Evolutionary conservation across 1,140 invertebrate genomes (phyloP).

Genomic region (Scaptodrosophila lebanonensis): DNA sequence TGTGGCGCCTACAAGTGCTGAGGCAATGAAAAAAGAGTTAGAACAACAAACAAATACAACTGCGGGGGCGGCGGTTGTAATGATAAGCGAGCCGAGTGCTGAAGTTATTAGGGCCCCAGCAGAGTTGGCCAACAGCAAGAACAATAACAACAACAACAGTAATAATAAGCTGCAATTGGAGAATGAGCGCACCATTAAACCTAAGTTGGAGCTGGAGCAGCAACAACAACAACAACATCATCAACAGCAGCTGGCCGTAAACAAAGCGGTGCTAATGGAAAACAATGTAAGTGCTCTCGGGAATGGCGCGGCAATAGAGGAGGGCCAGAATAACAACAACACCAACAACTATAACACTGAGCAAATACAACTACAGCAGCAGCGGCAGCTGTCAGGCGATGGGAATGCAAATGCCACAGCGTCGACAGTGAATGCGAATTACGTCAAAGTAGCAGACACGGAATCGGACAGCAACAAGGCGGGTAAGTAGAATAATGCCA

Average conservation of each 20-base stretch:
- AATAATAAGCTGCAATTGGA: constrained; percentile 23
- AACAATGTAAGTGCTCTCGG: constrained; percentile 42
- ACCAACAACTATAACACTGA: constrained; percentile 1
- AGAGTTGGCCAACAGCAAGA: constrained; percentile 23
- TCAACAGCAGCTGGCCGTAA: constrained; percentile 28
- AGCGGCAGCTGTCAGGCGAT: neutral
- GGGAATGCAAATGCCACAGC: constrained; percentile 4
- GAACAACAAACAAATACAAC: constrained; percentile 21
- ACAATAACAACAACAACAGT: constrained; percentile 13
- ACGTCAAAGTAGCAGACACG: constrained; percentile 11
- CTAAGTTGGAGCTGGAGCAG: neutral
- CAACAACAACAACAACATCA: constrained; percentile 4
- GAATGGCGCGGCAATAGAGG: constrained; percentile 43
- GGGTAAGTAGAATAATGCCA: constrained; percentile 36
- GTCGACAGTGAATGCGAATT: constrained; percentile 1
- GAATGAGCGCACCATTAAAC: constrained; percentile 16
- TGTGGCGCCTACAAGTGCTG: no score
- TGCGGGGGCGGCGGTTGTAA: constrained; percentile 2
- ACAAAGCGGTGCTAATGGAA: constrained; percentile 11
- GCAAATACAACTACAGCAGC: constrained; percentile 1
- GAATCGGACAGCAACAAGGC: constrained; percentile 45
- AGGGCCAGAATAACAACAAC: constrained; percentile 4
- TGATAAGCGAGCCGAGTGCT: constrained; percentile 6
- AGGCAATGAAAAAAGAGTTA: no score
- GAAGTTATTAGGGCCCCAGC: constrained; percentile 32